These are phyloP conservation scores for Morpho deidamia DNA, from an alignment of 2,888 invertebrate species.

Conservation along the genomic window DNA sequence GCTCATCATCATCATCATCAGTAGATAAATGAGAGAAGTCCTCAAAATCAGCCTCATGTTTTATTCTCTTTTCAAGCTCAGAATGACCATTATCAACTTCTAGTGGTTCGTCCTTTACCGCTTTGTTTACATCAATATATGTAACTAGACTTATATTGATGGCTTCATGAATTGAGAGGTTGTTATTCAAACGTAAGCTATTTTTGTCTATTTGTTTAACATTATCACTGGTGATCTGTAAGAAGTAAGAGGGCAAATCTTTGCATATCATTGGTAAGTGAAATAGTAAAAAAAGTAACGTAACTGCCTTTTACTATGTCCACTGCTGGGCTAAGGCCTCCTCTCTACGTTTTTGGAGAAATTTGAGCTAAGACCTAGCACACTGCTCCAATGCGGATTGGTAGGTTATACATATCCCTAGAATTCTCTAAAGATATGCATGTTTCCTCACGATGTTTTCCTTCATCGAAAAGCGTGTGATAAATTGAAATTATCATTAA, in stretches of 20 bases:
- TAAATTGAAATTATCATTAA: no score
- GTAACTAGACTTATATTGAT: constrained; percentile 3
- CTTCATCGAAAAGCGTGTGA: no score
- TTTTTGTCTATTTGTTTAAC: constrained; percentile 40
- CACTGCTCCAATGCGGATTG: no score
- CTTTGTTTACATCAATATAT: constrained; percentile 10
- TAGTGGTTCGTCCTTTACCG: constrained; percentile 36
- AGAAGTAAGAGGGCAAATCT: neutral
- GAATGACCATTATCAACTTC: constrained; percentile 20
- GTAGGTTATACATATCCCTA: no score
- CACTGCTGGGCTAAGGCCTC: no score
- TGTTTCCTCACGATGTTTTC: no score
- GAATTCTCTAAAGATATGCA: no score
- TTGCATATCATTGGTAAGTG: neutral
- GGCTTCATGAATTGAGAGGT: constrained; percentile 6
- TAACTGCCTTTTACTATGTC: no score
- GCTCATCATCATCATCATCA: constrained; percentile 59
- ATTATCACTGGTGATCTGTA: constrained; percentile 38
- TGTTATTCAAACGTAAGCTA: constrained; percentile 2
- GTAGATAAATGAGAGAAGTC: constrained; percentile 33
- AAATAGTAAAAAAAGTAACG: neutral
- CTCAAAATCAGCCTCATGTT: constrained; percentile 40
- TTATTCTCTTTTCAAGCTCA: constrained; percentile 33
- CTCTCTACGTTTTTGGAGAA: no score
- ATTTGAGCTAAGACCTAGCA: no score